These are phyloP conservation scores for Acleris emargana DNA, from an alignment of 2,888 invertebrate species.

Conservation along the genomic window DNA sequence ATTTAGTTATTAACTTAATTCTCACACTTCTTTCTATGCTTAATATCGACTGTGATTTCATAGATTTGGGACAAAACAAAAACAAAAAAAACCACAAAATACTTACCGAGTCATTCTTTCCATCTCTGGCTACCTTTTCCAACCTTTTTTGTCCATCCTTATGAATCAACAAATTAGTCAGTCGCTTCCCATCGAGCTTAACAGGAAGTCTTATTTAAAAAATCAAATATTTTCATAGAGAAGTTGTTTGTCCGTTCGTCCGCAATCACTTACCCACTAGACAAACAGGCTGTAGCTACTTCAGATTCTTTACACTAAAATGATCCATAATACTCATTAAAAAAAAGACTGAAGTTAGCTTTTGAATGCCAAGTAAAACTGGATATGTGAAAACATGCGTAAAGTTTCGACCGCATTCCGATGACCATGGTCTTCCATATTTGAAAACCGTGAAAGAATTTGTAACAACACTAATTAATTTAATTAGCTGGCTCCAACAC, in stretches of 20 bases:
- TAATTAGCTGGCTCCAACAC: not conserved
- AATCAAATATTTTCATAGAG: conserved; percentile 30
- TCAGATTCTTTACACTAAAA: conserved; percentile 13
- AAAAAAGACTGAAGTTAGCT: not conserved
- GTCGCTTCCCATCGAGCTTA: conserved; percentile 10
- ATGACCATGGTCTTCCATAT: not conserved
- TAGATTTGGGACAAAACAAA: no score
- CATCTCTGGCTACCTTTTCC: conserved; percentile 5
- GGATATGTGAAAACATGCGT: no score
- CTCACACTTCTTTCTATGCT: no score
- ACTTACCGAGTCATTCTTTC: not conserved
- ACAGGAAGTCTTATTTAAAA: conserved; percentile 32
- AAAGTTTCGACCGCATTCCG: not conserved
- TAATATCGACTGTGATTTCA: no score
- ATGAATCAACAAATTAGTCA: conserved; percentile 32
- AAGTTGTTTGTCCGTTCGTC: conserved; percentile 19
- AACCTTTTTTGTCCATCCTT: not conserved
- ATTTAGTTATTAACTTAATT: no score
- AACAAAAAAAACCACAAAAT: not conserved
- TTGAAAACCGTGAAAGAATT: no score
- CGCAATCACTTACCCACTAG: conserved; percentile 13
- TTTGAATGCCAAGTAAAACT: no score
- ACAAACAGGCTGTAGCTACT: conserved; percentile 28
- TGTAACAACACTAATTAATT: no score
- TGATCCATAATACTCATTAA: not conserved